A percentile compares a stretch with the other conserved stretches of the same genome.
Evolutionary conservation across 2,113 vertebrate genomes (phyloP).

Genomic region (Tachysurus vachellii): DNA sequence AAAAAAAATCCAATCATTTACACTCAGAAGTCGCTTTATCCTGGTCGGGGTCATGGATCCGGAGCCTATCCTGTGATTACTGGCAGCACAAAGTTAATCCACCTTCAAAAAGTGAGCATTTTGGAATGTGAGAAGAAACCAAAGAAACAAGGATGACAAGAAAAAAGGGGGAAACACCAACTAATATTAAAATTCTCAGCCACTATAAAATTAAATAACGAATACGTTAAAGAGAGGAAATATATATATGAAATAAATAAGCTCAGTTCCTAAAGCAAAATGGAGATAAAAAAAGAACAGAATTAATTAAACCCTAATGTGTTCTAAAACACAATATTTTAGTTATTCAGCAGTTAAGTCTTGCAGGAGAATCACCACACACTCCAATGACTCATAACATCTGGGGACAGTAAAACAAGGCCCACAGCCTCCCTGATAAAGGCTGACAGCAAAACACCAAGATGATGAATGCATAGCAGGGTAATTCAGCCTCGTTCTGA

Average conservation of each 20-base stretch:
- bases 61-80: background rate
- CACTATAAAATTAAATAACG: too few species aligned
- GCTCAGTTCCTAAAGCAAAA: background rate
- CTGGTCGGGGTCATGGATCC: background rate
- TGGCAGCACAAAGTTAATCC: background rate
- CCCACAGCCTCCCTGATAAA: conserved; percentile 12
- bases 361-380: conserved; percentile 25
- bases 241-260: background rate
- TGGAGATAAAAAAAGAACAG: background rate
- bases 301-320: background rate
- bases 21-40: background rate
- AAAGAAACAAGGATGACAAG: background rate
- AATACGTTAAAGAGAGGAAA: background rate
- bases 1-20: background rate
- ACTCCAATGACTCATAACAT: conserved; percentile 28
- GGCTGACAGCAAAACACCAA: conserved; percentile 20
- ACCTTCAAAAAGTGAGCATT: background rate
- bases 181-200: background rate
- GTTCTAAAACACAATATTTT: background rate
- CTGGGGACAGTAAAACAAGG: conserved; percentile 15
- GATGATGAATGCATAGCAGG: conserved; percentile 15
- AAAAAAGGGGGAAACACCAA: background rate
- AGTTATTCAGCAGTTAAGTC: background rate
- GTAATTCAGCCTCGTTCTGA: conserved; percentile 11
- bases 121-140: background rate